Percentiles rank a stretch among this genome's conserved stretches.
These are phyloP conservation scores for Centropus unirufus DNA, from an alignment of 2,113 vertebrate species.

Conservation along the genomic window DNA sequence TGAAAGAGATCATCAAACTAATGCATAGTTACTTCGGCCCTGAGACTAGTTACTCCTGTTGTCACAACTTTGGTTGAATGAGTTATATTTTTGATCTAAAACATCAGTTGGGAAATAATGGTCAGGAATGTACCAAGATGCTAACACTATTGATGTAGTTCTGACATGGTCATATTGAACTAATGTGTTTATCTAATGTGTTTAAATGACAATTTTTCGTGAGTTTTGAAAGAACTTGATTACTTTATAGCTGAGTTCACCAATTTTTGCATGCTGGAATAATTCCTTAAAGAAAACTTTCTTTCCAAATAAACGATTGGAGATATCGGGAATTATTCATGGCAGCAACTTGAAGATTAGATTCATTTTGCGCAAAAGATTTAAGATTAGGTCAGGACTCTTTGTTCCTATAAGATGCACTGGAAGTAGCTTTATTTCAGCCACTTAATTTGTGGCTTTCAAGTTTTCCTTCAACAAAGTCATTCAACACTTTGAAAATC, in stretches of 20 bases:
- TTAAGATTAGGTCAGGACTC: background rate
- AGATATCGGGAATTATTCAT: background rate
- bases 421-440: background rate
- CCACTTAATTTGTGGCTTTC: background rate
- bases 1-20: background rate
- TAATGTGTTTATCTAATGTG: background rate
- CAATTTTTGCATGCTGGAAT: background rate
- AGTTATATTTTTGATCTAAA: constrained; percentile 7
- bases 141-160: background rate
- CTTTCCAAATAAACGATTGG: background rate
- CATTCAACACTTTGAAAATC: background rate
- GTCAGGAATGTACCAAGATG: background rate
- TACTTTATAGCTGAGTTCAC: background rate
- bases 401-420: background rate
- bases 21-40: background rate
- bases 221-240: background rate
- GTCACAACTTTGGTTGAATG: background rate
- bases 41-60: background rate
- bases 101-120: background rate
- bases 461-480: background rate
- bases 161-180: background rate
- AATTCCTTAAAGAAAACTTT: background rate
- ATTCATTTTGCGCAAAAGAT: background rate
- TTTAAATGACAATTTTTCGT: background rate
- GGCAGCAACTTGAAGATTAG: background rate